These are phyloP conservation scores for Drosophila fungiperda DNA, from an alignment of 2,888 invertebrate genomes.

Conservation along the genomic window DNA sequence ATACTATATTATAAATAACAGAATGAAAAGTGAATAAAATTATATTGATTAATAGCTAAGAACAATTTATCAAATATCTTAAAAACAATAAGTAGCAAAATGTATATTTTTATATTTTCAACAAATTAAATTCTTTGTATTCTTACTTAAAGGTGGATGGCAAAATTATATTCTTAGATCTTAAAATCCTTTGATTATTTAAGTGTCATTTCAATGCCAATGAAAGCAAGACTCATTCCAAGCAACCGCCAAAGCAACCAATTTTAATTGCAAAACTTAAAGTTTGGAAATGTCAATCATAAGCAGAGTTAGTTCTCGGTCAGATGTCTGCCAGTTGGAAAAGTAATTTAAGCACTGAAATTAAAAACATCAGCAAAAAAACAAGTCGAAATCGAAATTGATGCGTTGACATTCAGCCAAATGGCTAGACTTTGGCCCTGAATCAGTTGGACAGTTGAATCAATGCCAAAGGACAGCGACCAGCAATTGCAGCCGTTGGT, in stretches of 20 bases:
- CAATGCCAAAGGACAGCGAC: slow-evolving; percentile 67
- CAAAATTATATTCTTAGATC: not conserved
- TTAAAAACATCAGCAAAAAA: slow-evolving; percentile 39
- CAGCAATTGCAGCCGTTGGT: not conserved
- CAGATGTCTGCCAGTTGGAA: slow-evolving; percentile 55
- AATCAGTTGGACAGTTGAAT: slow-evolving; percentile 67
- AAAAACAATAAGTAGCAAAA: not conserved
- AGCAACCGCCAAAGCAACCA: slow-evolving; percentile 32
- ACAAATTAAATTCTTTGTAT: not conserved
- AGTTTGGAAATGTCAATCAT: slow-evolving; percentile 67
- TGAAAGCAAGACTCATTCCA: slow-evolving; percentile 20
- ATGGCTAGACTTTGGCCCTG: slow-evolving; percentile 72
- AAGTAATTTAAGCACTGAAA: slow-evolving; percentile 70
- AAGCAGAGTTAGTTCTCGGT: slow-evolving; percentile 39
- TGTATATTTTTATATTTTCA: not conserved
- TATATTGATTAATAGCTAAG: not conserved
- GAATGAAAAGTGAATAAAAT: not conserved
- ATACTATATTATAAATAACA: not conserved
- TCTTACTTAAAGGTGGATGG: not conserved
- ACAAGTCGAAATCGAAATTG: slow-evolving; percentile 54
- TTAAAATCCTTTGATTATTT: not conserved
- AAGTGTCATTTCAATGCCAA: slow-evolving; percentile 7
- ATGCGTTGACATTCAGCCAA: slow-evolving; percentile 70
- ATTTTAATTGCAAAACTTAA: slow-evolving; percentile 70
- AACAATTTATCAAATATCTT: not conserved